These are phyloP conservation scores for Leptobrachium leishanense DNA, from an alignment of 2,113 vertebrate genomes.

Conservation along the genomic window DNA sequence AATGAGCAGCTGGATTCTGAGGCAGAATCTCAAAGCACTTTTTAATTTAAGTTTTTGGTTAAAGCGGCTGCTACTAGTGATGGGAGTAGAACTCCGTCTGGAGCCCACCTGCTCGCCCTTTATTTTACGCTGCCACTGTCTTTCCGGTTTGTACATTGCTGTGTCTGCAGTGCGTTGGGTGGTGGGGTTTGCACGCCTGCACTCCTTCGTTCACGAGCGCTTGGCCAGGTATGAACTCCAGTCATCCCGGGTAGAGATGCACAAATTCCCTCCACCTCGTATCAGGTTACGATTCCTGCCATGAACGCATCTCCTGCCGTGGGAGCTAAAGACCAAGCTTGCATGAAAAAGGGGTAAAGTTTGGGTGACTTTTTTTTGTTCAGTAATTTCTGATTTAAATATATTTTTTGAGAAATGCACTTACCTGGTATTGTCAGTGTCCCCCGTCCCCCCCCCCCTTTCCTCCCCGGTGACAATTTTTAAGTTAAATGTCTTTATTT, in stretches of 20 bases:
- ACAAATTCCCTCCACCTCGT: neutral
- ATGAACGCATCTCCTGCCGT: neutral
- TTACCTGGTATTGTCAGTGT: slow-evolving; percentile 18
- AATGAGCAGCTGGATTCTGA: slow-evolving; percentile 21
- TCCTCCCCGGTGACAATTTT: neutral
- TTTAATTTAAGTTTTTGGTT: slow-evolving; percentile 10
- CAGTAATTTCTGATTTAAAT: neutral
- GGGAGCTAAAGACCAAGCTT: neutral
- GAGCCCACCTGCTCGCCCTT: slow-evolving; percentile 13
- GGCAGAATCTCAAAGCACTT: neutral
- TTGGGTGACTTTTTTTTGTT: neutral
- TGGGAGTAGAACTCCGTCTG: slow-evolving; percentile 12
- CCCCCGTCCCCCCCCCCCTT: neutral
- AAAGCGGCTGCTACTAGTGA: neutral
- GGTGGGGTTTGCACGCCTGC: neutral
- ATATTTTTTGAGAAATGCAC: slow-evolving; percentile 14
- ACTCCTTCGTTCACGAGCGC: neutral
- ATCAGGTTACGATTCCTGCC: slow-evolving; percentile 2
- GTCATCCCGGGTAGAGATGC: neutral
- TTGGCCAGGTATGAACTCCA: neutral
- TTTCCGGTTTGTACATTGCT: neutral
- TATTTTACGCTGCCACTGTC: neutral
- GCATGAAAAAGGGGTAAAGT: neutral
- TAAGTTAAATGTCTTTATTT: slow-evolving; percentile 75
- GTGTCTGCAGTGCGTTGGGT: neutral